A percentile compares a stretch with the other conserved stretches of the same genome.
phyloP scores from a whole-genome alignment of 2,888 invertebrate genomes.

The Dendrolimus houi region DNA sequence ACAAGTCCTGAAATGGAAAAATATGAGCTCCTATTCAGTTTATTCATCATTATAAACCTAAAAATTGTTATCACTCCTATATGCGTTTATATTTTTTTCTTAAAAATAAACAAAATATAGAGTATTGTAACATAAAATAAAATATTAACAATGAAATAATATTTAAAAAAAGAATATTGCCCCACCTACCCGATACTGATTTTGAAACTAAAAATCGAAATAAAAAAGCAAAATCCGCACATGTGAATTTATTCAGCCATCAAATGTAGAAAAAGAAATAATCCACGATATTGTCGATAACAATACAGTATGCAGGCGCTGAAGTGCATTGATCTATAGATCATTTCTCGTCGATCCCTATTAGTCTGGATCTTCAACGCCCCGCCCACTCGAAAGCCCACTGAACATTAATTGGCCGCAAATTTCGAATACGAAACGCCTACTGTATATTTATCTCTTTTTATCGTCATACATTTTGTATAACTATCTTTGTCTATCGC shows the following conservation, averaged over 20 bases:
- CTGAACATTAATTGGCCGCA: slow-evolving; percentile 72
- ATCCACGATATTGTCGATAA: slow-evolving; percentile 64
- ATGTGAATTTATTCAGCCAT: slow-evolving; percentile 59
- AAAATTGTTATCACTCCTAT: no score
- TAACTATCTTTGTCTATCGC: slow-evolving; percentile 25
- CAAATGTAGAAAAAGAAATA: slow-evolving; percentile 64
- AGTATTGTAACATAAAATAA: no score
- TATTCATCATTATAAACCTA: no score
- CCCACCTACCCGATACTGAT: slow-evolving; percentile 5
- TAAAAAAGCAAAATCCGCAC: slow-evolving; percentile 37
- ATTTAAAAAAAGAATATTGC: slow-evolving; percentile 1
- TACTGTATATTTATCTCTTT: slow-evolving; percentile 36
- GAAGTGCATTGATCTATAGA: slow-evolving; percentile 62
- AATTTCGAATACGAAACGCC: slow-evolving; percentile 62
- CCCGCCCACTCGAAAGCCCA: slow-evolving; percentile 68
- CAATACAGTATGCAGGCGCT: slow-evolving; percentile 59
- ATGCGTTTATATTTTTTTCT: no score
- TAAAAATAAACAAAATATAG: no score
- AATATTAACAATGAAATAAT: neutral
- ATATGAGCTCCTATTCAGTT: no score
- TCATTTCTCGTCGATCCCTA: slow-evolving; percentile 71
- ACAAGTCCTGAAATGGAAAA: no score
- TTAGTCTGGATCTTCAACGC: slow-evolving; percentile 59
- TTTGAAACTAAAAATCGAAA: neutral
- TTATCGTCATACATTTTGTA: slow-evolving; percentile 9